These are phyloP conservation scores for Noctua fimbriata DNA, from an alignment of 2,888 invertebrate species.

Conservation along the genomic window DNA sequence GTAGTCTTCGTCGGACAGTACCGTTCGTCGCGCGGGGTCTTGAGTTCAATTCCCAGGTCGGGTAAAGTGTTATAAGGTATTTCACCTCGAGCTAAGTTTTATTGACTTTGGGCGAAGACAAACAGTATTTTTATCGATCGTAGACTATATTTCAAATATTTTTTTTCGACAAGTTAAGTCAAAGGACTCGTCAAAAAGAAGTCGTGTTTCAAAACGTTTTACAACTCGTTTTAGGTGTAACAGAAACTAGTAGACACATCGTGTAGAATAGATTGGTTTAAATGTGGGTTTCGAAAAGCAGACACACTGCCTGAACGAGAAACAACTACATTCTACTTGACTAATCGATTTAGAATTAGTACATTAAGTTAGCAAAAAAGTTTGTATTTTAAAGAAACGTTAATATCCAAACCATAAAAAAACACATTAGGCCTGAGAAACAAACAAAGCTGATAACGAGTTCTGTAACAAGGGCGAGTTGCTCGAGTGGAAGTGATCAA, in stretches of 20 bases:
- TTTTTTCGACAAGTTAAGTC: not conserved
- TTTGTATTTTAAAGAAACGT: not conserved
- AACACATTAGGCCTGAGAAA: conserved; percentile 58
- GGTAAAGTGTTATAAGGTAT: not conserved
- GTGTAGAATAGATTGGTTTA: not conserved
- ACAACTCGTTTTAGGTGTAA: not conserved
- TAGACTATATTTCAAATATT: not conserved
- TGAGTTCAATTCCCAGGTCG: not conserved
- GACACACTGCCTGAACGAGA: not conserved
- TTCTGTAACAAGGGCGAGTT: conserved; percentile 78
- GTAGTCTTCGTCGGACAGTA: not conserved
- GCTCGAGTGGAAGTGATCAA: conserved; percentile 88
- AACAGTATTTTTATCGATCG: not conserved
- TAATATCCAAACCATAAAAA: conserved; percentile 24
- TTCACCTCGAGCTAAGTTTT: not conserved
- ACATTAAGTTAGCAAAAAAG: not conserved
- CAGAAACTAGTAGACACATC: not conserved
- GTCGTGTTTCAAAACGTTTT: not conserved
- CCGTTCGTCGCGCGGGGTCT: not conserved
- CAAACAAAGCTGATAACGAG: conserved; percentile 72
- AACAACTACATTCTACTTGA: not conserved
- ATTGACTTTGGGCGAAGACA: not conserved
- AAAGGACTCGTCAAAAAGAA: not conserved
- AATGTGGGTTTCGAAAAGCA: not conserved
- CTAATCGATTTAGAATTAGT: not conserved